These are phyloP conservation scores for Thalassarche chlororhynchos DNA, from an alignment of 2,113 vertebrate species.

Conservation along the genomic window DNA sequence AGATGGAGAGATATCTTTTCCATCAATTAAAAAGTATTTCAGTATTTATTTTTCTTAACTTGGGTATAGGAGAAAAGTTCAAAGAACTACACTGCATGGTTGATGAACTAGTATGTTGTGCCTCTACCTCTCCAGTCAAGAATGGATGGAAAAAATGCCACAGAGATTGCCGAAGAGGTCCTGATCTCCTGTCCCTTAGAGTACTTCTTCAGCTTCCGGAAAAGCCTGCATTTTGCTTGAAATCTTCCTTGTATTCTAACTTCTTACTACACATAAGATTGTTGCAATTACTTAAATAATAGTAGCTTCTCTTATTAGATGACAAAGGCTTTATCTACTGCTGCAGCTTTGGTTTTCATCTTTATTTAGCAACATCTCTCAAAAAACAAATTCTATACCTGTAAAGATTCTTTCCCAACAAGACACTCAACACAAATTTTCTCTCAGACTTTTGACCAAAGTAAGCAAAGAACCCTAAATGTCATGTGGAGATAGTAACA, in stretches of 20 bases:
- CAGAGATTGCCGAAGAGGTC: neutral
- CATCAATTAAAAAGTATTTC: neutral
- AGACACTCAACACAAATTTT: neutral
- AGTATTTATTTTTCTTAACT: neutral
- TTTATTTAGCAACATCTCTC: neutral
- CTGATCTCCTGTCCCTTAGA: neutral
- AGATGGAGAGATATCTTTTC: neutral
- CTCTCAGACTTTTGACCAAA: neutral
- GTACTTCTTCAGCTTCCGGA: neutral
- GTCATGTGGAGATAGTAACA: neutral
- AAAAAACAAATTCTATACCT: neutral
- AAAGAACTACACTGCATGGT: neutral
- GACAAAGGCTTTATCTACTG: neutral
- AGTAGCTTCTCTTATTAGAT: neutral
- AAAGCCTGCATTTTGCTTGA: neutral
- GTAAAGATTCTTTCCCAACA: neutral
- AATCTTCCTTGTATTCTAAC: neutral
- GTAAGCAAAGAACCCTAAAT: neutral
- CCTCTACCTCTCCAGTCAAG: neutral
- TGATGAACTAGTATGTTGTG: neutral
- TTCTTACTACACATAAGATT: neutral
- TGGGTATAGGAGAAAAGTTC: neutral
- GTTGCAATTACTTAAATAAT: neutral
- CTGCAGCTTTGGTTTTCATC: neutral
- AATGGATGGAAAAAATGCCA: neutral